phyloP scores from a whole-genome alignment of 2,888 invertebrate species.

The Neelides folsomi region DNA sequence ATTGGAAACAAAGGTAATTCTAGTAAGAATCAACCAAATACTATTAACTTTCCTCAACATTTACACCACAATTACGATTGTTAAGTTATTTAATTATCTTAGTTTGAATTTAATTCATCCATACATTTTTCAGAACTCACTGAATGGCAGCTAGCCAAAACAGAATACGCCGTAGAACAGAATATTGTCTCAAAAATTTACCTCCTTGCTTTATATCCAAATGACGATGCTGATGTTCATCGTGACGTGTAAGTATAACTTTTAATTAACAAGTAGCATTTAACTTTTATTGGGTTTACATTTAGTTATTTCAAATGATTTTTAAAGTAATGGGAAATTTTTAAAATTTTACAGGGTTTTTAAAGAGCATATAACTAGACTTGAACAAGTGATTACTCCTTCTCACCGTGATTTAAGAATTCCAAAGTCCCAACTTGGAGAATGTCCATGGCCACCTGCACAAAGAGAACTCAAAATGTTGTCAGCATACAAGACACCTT shows the following conservation, averaged over 20 bases:
- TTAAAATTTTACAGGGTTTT: constrained; percentile 50
- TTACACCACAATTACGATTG: background rate
- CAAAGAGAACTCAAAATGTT: constrained; percentile 77
- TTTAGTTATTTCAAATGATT: constrained; percentile 13
- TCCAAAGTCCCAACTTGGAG: constrained; percentile 48
- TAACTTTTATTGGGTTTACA: background rate
- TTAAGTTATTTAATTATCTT: background rate
- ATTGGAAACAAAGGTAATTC: constrained; percentile 19
- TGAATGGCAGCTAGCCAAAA: constrained; percentile 52
- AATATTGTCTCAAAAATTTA: constrained; percentile 85
- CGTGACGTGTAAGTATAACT: constrained; percentile 61
- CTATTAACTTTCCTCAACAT: background rate
- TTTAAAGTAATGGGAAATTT: background rate
- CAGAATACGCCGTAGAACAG: constrained; percentile 71
- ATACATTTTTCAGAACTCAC: constrained; percentile 16
- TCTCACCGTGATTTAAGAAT: constrained; percentile 68
- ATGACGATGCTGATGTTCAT: constrained; percentile 86
- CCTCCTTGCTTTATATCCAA: constrained; percentile 85
- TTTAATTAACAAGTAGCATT: background rate
- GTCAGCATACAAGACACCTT: constrained; percentile 78
- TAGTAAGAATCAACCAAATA: too few relatives aligned
- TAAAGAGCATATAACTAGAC: constrained; percentile 72
- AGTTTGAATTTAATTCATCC: background rate
- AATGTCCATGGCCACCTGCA: constrained; percentile 92
- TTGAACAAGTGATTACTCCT: constrained; percentile 60